Base-by-base conservation (phyloP, 2,113 vertebrate genomes). In the Paracanthobrama guichenoti region DNA sequence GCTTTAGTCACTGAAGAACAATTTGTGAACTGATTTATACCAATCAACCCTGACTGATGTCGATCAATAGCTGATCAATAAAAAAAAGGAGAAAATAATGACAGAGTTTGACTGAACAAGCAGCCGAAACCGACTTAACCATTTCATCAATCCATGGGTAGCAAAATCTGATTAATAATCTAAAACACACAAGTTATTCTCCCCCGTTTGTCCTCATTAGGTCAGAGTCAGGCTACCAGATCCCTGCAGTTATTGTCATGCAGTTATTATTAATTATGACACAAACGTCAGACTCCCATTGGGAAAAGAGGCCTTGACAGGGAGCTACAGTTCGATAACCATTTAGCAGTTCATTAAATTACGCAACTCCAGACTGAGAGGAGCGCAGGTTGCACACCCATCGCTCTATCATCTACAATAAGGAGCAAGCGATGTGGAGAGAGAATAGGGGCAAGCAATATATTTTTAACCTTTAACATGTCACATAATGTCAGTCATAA, bases 301-400 rank as follows among this genome's bases (percentile, higher is more conserved):
- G 28, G 48, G 48, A 53, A 42, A 20, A 71, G 31, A 35, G 39
- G 69, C 20, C 5, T 22, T 44, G 22, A 55, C 24, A 55, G 74
- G 16, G 50, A 55, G 18, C 26, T n/a, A 75, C 16, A 76, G 18
- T 57, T 76, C 48, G 5, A 73, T 73, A 48, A 42, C 71, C 74
- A 76, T 55, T 76, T 76, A 55, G 50, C 50, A 73, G 42, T 73
- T 73, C 71, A 48, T 73, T 73, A 73, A 76, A 18, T 76, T 76
- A 57, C 2, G 74, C 55, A 76, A 39, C 18, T 20, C 50, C 50
- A 73, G 11, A 14, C 39, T 46, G 69, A 72, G 42, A 72, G 42
- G 22, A 72, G 69, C 22, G 0, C 35, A 44, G 42, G 42, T n/a
- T n/a, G 22, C 42, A n/a, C 39, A 73, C 13, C 42, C 42, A 48